A percentile compares a stretch with the other conserved stretches of the same genome.
Conservation (phyloP, 2,113 vertebrate genomes). For the Cercopithecus mona region DNA sequence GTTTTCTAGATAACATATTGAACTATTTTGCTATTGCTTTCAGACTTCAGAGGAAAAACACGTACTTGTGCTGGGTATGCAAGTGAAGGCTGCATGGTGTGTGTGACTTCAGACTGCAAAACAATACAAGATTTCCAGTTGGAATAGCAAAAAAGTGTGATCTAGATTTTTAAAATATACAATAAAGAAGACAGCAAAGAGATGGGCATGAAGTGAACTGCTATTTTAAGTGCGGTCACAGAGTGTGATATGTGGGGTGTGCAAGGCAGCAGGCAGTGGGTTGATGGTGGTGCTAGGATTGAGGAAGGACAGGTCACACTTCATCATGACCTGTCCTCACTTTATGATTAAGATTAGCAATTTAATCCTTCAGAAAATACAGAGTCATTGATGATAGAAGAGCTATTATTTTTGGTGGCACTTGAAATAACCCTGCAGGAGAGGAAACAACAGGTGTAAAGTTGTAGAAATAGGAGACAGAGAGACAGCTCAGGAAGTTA, state of each 20-base stretch:
- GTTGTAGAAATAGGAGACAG: background rate
- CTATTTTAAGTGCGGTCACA: background rate
- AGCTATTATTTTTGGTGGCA: background rate
- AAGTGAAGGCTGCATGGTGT: background rate
- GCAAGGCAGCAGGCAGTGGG: background rate
- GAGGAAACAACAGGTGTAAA: background rate
- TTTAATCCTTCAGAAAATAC: background rate
- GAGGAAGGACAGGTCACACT: background rate
- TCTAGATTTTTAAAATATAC: background rate
- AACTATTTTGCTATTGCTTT: too few species aligned
- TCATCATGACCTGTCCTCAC: background rate
- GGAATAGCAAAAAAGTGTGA: background rate
- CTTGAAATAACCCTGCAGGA: background rate
- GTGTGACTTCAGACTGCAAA: background rate
- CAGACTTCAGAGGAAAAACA: too few species aligned
- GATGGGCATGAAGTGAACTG: background rate
- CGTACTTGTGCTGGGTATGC: accelerated
- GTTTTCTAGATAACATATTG: background rate
- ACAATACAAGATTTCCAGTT: background rate
- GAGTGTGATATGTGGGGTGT: background rate
- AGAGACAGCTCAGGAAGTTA: background rate
- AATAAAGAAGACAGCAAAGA: background rate
- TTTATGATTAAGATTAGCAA: background rate
- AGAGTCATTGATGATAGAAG: background rate
- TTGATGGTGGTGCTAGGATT: background rate